Percentiles rank a stretch among this genome's conserved stretches.
These are phyloP conservation scores for Brevimyrus niger DNA, from an alignment of 2,113 vertebrate genomes.

Conservation along the genomic window DNA sequence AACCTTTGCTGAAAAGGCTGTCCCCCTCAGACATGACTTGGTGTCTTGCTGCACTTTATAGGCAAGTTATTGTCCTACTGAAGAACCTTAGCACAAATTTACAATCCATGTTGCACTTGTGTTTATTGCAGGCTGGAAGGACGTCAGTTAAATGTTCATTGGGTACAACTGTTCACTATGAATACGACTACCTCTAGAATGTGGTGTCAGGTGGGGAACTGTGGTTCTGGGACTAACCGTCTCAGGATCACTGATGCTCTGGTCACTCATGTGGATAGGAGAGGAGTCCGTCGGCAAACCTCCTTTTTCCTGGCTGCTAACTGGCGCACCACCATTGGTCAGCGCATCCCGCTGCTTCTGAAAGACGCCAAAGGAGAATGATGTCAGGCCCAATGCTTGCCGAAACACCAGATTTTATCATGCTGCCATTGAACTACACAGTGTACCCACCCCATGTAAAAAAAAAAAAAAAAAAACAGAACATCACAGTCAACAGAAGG, in stretches of 20 bases:
- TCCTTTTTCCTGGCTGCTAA: conserved; percentile 11
- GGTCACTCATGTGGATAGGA: conserved; percentile 44
- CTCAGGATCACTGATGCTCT: conserved; percentile 50
- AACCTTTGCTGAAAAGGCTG: background rate
- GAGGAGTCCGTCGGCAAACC: conserved; percentile 44
- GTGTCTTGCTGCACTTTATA: background rate
- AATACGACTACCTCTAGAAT: background rate
- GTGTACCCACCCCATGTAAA: background rate
- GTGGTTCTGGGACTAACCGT: conserved; percentile 24
- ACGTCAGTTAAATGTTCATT: background rate
- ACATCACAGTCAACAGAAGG: background rate
- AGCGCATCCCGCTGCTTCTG: conserved; percentile 36
- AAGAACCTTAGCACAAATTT: background rate
- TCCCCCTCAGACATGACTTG: background rate
- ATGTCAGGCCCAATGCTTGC: background rate
- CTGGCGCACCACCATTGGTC: conserved; percentile 12
- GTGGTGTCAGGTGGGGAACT: background rate
- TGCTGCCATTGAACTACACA: background rate
- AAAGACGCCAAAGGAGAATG: background rate
- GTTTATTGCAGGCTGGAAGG: background rate
- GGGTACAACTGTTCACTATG: background rate
- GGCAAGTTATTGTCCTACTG: background rate
- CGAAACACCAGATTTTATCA: background rate
- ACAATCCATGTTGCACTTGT: background rate
- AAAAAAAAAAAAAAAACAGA: no score